These are phyloP conservation scores for Liolophura sinensis DNA, from an alignment of 1,140 invertebrate species.

Conservation along the genomic window DNA sequence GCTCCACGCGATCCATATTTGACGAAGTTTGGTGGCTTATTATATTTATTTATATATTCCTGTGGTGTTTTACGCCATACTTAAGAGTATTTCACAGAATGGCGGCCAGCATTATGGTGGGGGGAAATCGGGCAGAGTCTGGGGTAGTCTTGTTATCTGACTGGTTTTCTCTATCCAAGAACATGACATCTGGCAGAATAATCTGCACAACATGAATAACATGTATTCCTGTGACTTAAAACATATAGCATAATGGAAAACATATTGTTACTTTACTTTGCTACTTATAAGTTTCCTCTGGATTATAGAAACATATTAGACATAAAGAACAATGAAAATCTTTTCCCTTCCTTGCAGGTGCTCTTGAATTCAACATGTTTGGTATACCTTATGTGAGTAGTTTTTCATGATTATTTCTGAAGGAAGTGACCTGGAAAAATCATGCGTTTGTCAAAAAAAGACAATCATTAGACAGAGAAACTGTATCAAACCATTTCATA, in stretches of 20 bases:
- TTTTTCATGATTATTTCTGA: neutral
- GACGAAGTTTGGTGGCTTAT: neutral
- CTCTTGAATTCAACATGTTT: conserved; percentile 46
- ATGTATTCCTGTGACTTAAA: neutral
- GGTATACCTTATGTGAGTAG: conserved; percentile 42
- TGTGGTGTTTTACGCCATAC: no score
- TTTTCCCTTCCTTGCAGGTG: conserved; percentile 30
- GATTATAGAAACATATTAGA: neutral
- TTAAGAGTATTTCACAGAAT: no score
- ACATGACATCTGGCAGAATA: neutral
- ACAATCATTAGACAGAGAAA: neutral
- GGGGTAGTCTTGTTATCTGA: no score
- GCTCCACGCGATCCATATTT: no score
- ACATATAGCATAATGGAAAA: neutral
- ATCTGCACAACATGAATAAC: neutral
- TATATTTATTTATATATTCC: no score
- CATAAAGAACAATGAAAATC: neutral
- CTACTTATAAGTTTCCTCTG: neutral
- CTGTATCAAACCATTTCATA: neutral
- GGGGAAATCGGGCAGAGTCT: no score
- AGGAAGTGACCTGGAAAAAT: no score
- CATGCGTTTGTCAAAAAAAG: no score
- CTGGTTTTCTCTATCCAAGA: neutral
- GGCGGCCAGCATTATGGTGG: no score
- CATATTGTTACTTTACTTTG: neutral